Base-by-base conservation (phyloP, 2,797 vertebrate species). In the Enteromius trimaculatus region DNA sequence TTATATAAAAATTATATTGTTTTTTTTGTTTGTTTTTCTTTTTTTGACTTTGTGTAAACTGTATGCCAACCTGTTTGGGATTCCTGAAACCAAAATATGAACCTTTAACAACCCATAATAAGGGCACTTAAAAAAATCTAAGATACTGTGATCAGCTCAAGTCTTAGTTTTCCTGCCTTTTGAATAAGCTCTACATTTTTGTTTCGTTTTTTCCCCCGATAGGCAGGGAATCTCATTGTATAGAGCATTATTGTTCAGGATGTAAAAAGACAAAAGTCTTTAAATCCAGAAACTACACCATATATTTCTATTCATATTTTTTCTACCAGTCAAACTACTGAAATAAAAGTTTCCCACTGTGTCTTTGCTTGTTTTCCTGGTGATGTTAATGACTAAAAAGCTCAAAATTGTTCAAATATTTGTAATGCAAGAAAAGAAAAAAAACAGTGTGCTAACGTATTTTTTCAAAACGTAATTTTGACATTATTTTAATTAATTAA, bases 231-330 rank as follows among this genome's bases (percentile, higher is more conserved):
- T n/a, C 21, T 47, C 21, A 81, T 14, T 49, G 68, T 62, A 44
- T 23, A 75, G 29, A 10, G 42, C n/a, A 23, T 62, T 29, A 10
- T 23, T 39, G 29, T 47, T 74, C 42, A 26, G 55, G 68, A 21
- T 34, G 19, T 10, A 62, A 64, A 17, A 1, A 62, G 8, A 26
- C 10, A 11, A 51, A 64, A 47, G 49, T 68, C 39, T 64, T 53
- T 14, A 29, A 10, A 14, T 39, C 31, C 31, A 55, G 64, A 70
- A 53, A 64, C 21, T 64, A 49, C 66, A 51, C 16, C 26, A 21
- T 42, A 51, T 16, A 65, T 49, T 47, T 17, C 14, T 65, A 72
- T 72, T 74, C 42, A 51, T 65, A 65, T 53, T 53, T 66, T 80
- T 80, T 17, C 21, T 65, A 82, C 44, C 31, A 74, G 11, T 3